A percentile compares a stretch with the other conserved stretches of the same genome.
These are phyloP conservation scores for Falco rusticolus DNA, from an alignment of 2,797 vertebrate species.

Conservation along the genomic window DNA sequence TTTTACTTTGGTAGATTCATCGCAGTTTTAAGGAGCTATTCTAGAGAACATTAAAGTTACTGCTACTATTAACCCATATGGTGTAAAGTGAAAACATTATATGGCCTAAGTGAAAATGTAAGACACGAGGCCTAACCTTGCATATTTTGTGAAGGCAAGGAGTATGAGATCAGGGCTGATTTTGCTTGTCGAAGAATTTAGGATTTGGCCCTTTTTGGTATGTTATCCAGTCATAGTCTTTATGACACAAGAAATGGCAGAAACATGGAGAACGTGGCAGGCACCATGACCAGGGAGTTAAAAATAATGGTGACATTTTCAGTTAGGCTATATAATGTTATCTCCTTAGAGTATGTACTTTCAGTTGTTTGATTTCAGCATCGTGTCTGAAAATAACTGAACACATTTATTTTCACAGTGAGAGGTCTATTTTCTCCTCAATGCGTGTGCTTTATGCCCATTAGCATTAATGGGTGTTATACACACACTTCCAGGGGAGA, in stretches of 20 bases:
- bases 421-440: conserved; percentile 75
- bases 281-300: conserved; percentile 33
- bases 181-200: background rate
- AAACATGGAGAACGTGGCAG: background rate
- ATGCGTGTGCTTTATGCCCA: conserved; percentile 59
- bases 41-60: background rate
- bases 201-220: background rate
- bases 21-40: background rate
- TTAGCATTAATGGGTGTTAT: conserved; percentile 73
- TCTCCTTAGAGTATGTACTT: conserved; percentile 55
- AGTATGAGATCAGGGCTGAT: background rate
- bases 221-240: background rate
- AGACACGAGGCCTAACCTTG: background rate
- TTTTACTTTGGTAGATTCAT: background rate
- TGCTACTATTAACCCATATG: background rate
- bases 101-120: background rate
- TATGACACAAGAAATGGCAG: background rate
- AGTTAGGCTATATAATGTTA: conserved; percentile 43
- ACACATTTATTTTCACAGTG: conserved; percentile 78
- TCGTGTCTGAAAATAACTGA: conserved; percentile 70
- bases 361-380: conserved; percentile 71
- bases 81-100: background rate
- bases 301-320: conserved; percentile 62
- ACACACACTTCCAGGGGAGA: conserved; percentile 20
- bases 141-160: background rate